Evolutionary conservation across 2,113 vertebrate genomes (phyloP).

Genomic region (Geothlypis trichas): DNA sequence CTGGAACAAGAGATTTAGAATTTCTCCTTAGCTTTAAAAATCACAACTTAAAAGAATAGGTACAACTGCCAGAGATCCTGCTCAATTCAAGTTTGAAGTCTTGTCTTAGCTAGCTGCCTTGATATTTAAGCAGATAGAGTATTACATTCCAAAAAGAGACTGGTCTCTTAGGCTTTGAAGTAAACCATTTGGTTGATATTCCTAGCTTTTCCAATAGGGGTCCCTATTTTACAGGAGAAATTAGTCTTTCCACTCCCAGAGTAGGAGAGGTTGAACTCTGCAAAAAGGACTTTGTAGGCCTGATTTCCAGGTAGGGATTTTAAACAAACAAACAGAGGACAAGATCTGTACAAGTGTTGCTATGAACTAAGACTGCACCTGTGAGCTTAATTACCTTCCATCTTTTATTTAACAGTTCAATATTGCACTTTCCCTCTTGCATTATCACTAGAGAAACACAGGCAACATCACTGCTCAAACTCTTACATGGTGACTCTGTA

Average conservation of each 20-base stretch:
- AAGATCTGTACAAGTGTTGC: not conserved
- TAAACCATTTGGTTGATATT: not conserved
- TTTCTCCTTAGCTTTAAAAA: not conserved
- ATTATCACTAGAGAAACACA: not conserved
- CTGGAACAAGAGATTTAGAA: not conserved
- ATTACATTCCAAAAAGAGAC: not conserved
- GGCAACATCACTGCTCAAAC: not conserved
- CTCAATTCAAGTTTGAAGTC: not conserved
- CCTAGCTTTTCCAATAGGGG: conserved; percentile 7
- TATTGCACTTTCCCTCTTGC: not conserved
- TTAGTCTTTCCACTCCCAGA: not conserved
- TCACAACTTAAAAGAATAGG: not conserved
- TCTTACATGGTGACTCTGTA: not conserved
- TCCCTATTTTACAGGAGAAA: conserved; percentile 16
- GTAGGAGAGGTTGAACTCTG: not conserved
- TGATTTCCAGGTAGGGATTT: not conserved
- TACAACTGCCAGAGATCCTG: not conserved
- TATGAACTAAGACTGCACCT: not conserved
- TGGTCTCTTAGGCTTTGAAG: not conserved
- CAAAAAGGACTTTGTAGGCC: not conserved
- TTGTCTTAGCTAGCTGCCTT: not conserved
- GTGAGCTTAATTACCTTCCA: not conserved
- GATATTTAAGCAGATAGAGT: not conserved
- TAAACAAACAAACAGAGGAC: fast-evolving
- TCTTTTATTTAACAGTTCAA: not conserved